Evolutionary conservation across 2,113 vertebrate species (phyloP), one percentile per base, ranked within the genome.

Genomic region (Rhynchomys soricoides): DNA sequence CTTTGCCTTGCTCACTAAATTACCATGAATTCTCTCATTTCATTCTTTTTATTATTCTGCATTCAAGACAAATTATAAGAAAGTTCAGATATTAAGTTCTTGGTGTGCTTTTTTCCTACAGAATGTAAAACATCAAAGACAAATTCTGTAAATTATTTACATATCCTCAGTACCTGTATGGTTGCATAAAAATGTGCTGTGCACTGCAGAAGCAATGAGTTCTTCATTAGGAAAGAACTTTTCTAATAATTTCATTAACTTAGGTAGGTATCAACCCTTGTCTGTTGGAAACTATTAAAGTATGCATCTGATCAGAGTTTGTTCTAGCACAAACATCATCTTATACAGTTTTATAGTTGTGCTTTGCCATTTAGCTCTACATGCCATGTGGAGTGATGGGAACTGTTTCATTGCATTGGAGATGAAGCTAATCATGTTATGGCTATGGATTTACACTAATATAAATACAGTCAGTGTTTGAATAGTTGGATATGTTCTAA

Each of bases 401-500:
- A 81, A 89, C 77, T 93, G 55, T 85, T 88, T 93, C 34, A 29
- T 64, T 66, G 40, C 64, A 79, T n/a, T 94, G 37, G 43, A 91
- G 77, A 94, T 89, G 90, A 93, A n/a, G 93, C 96, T 82, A 93
- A 89, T 92, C 31, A 83, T 64, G 13, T 81, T 87, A 90, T 87
- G 21, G 5, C 57, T 97, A 93, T 96, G 86, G 78, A 91, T 83
- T 83, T 91, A 21, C 34, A 74, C 92, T 95, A 96, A 95, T n/a
- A 97, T 77, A 96, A 94, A 96, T 81, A 22, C 50, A 95, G 83
- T 93, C 89, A 85, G 81, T 73, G n/a, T 88, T 48, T 93, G 68
- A 94, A 89, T 92, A 89, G 66, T 71, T 7, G 19, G 55, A 50
- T 96, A 64, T 89, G 29, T 95, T 96, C 82, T 96, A 97, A 93